Evolutionary conservation across 2,888 invertebrate genomes (phyloP).

Genomic region (Gastracanthus pulcherrimus): DNA sequence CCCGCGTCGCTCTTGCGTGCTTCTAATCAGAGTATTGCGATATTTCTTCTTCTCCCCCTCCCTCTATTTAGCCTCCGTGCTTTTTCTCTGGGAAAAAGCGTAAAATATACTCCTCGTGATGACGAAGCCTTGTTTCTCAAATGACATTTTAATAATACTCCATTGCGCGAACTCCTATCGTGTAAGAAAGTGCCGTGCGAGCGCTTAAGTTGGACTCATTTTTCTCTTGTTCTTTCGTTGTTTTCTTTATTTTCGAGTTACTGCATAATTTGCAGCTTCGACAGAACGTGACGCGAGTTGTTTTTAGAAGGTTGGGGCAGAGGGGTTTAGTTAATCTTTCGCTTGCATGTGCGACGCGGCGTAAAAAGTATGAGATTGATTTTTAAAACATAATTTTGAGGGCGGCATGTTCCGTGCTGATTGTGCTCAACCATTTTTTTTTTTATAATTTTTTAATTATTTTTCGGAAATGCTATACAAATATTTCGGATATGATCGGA

Average conservation of each 20-base stretch:
- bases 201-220: no score
- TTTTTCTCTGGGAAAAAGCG: slow-evolving; percentile 37
- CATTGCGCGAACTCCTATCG: background rate
- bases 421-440: background rate
- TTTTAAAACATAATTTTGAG: slow-evolving; percentile 1
- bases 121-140: slow-evolving; percentile 27
- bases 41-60: background rate
- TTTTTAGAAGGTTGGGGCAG: background rate
- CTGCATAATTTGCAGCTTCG: slow-evolving; percentile 36
- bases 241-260: slow-evolving; percentile 5
- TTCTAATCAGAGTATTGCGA: slow-evolving; percentile 23
- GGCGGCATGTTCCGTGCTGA: background rate
- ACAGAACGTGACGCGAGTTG: background rate
- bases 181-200: background rate
- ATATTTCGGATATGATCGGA: no score
- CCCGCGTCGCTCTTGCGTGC: slow-evolving; percentile 26
- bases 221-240: no score
- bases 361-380: slow-evolving; percentile 8
- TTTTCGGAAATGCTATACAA: no score
- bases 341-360: slow-evolving; percentile 6
- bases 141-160: slow-evolving; percentile 49
- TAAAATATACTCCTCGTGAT: slow-evolving; percentile 33
- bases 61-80: background rate
- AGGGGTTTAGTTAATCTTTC: slow-evolving; percentile 19
- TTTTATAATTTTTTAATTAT: background rate